Evolutionary conservation across 2,797 vertebrate genomes (phyloP).

Genomic region (Pelobates cultripes): DNA sequence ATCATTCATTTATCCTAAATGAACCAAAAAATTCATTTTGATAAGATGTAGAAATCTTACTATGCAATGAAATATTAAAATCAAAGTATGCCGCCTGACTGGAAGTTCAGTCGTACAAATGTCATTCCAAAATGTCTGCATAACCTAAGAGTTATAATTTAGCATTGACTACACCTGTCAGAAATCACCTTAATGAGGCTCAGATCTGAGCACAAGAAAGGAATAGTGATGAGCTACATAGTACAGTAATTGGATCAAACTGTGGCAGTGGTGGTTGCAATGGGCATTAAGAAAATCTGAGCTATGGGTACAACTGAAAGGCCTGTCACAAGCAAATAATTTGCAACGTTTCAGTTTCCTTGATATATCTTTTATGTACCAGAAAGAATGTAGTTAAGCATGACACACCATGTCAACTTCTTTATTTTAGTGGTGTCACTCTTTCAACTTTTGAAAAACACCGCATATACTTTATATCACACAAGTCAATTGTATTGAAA

Average conservation of each 20-base stretch:
- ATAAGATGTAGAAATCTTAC: constrained; percentile 39
- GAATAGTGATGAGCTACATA: constrained; percentile 58
- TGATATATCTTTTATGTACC: constrained; percentile 32
- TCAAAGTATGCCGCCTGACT: constrained; percentile 49
- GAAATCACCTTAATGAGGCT: constrained; percentile 68
- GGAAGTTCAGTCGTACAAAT: constrained; percentile 53
- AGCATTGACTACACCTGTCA: constrained; percentile 60
- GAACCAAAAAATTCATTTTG: constrained; percentile 30
- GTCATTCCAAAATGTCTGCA: constrained; percentile 61
- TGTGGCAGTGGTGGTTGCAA: constrained; percentile 53
- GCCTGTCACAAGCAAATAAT: constrained; percentile 56
- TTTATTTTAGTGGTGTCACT: constrained; percentile 19
- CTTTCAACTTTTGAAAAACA: neutral
- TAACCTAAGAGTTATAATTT: constrained; percentile 56
- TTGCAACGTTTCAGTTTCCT: constrained; percentile 52
- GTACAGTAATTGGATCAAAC: constrained; percentile 67
- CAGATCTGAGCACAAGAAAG: constrained; percentile 59
- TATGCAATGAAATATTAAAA: constrained; percentile 46
- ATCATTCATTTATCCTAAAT: neutral
- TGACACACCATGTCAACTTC: constrained; percentile 18
- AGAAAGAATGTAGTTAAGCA: constrained; percentile 22
- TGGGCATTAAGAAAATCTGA: constrained; percentile 43
- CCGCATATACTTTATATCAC: neutral
- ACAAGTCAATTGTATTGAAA: constrained; percentile 2
- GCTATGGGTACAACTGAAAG: constrained; percentile 51